Evolutionary conservation across 2,797 vertebrate genomes (phyloP), one percentile per base, ranked within the genome.

Genomic region (Remorina albescens): DNA sequence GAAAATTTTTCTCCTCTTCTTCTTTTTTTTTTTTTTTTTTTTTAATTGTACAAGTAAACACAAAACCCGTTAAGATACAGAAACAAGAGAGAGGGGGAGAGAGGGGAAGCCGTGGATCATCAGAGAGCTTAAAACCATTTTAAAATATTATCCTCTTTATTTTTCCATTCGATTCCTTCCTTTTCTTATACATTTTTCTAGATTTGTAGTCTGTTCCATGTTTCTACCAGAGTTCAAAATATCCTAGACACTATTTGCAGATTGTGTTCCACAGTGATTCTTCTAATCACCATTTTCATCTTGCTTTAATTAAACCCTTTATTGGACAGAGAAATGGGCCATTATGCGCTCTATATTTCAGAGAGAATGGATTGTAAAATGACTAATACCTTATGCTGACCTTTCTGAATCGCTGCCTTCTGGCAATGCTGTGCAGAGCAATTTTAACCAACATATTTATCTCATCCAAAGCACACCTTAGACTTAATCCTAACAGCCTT

Each of bases 401-500:
- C 89, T 92, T 88, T 90, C 67, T 75, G 73, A 61, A 63, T 83
- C 30, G 26, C 78, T 81, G 84, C 75, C 80, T 73, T n/a, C 78
- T 81, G 81, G 86, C 79, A 63, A 79, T 59, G 63, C 85, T 80
- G 60, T 23, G 67, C 23, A 67, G 71, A 84, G 77, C 36, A 71
- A 86, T 89, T 85, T 79, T 72, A n/a, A 67, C 66, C 25, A 67
- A 80, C 70, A 80, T 84, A 90, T 91, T 89, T 91, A 89, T 89
- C 89, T 89, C 82, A 62, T 84, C 84, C 71, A 36, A 71, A 74
- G 84, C 85, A 83, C 88, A 91, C 88, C 86, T 85, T 78, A 61
- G 82, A 88, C 82, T 88, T 86, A 78, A 85, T 86, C 87, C 66
- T 89, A 88, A 92, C 83, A 81, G 80, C 81, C 75, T 86, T 90